Percentiles rank a stretch among this genome's conserved stretches.
phyloP scores from a whole-genome alignment of 2,113 vertebrate genomes.

The Eptesicus fuscus region DNA sequence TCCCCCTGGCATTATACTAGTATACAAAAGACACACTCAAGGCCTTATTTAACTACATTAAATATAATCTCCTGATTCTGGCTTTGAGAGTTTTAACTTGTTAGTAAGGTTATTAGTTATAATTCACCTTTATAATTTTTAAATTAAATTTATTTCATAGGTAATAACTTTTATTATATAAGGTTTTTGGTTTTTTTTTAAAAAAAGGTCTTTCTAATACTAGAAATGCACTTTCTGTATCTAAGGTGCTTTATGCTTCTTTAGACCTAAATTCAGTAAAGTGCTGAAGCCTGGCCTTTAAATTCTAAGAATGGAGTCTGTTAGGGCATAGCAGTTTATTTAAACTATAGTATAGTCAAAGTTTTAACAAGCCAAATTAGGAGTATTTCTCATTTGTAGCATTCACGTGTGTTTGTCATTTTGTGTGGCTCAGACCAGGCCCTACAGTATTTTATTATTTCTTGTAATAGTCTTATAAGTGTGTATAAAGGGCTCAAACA shows the following conservation, averaged over 20 bases:
- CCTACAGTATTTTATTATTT: slow-evolving; percentile 2
- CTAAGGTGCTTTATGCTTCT: background rate
- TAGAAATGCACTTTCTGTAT: background rate
- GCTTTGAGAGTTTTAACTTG: slow-evolving; percentile 55
- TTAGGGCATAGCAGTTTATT: background rate
- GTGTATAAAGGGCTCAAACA: background rate
- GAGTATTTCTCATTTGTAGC: slow-evolving; percentile 21
- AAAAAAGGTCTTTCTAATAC: background rate
- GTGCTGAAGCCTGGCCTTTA: slow-evolving; percentile 14
- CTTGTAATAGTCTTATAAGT: background rate
- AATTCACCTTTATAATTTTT: slow-evolving; percentile 52
- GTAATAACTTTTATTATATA: slow-evolving; percentile 11
- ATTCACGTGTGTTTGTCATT: slow-evolving; percentile 45
- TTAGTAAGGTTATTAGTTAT: slow-evolving; percentile 47
- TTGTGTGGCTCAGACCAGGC: slow-evolving; percentile 19
- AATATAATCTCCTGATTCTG: slow-evolving; percentile 25
- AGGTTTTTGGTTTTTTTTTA: background rate
- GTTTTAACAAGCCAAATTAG: slow-evolving; percentile 20
- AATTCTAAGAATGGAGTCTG: slow-evolving; percentile 20
- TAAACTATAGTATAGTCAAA: background rate
- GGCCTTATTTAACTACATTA: background rate
- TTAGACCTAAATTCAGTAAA: background rate
- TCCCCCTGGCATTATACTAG: background rate
- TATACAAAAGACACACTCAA: background rate
- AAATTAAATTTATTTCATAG: slow-evolving; percentile 44